Base-by-base conservation (phyloP, 2,888 invertebrate species). In the Oegoconia quadripuncta region DNA sequence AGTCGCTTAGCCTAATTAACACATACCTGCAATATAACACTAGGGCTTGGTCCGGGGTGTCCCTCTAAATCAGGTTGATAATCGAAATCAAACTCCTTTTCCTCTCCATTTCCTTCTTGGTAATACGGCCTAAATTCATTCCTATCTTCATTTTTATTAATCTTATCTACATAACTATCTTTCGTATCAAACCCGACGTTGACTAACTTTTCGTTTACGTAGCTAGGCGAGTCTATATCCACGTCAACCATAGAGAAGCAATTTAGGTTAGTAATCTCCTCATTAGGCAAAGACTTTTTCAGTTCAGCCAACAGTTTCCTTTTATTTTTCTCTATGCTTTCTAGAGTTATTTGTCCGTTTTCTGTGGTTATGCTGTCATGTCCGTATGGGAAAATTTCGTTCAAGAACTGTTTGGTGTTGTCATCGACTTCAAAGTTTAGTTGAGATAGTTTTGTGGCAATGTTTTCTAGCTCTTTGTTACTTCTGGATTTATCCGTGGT, bases 41-140 rank as follows among this genome's bases (percentile, higher is more conserved):
- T 97, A 3, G 98, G 98, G 78, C 96, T 97, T 0, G 98, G 98
- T 1, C 98, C 98, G 0, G 95, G 92, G 76, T 97, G 95, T 36
- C 91, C 90, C 1, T 89, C 79, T 48, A 97, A 88, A 62, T 93
- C 89, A 0, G 97, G 96, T 60, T 97, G 97, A 49, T 90, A 89
- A 72, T 97, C 97, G 64, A 97, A 97, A 70, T 95, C 95, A 46
- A 96, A 95, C 9, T 75, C 65, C 38, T 65, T 64, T 1, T 72
- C 71, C 50, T 57, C 64, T 32, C 47, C 59, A 26, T 59, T 78
- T 41, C 44, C 51, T 0, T 82, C 84, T 12, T 62, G 44, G 25
- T 67, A 81, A 59, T 82, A 83, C 3, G 83, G 77, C 1, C 48
- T 54, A 41, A 57, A 74, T 2, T 72, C 68, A 13, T 46, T 49